A percentile compares a stretch with the other conserved stretches of the same genome.
phyloP scores from a whole-genome alignment of 2,888 invertebrate species.

The Hypomecis punctinalis region DNA sequence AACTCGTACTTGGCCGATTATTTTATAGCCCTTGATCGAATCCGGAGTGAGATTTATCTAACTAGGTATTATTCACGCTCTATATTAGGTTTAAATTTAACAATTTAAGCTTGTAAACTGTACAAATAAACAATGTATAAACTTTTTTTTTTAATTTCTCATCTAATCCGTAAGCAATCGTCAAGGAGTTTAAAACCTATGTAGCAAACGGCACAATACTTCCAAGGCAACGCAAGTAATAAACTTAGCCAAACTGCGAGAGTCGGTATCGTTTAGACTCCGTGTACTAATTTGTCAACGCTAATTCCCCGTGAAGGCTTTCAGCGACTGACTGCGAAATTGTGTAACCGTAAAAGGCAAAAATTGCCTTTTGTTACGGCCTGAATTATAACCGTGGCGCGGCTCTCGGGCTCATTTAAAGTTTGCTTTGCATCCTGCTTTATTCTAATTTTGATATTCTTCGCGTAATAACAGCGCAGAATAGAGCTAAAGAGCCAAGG shows the following conservation, averaged over 20 bases:
- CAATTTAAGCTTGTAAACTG: too few species aligned
- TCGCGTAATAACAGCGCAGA: not conserved
- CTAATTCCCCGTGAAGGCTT: slow-evolving; percentile 45
- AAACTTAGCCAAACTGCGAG: slow-evolving; percentile 22
- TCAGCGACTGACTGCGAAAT: slow-evolving; percentile 37
- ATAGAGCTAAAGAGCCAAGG: not conserved
- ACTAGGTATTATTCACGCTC: too few species aligned
- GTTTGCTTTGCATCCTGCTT: slow-evolving; percentile 7
- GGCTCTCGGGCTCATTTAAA: slow-evolving; percentile 17
- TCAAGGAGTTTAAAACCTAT: slow-evolving; percentile 12
- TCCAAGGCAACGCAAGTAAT: slow-evolving; percentile 24
- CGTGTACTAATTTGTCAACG: slow-evolving; percentile 43
- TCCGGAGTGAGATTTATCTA: too few species aligned
- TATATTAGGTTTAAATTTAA: too few species aligned
- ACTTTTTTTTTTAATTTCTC: not conserved
- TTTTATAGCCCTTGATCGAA: too few species aligned
- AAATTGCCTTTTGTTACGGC: slow-evolving; percentile 27
- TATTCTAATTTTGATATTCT: slow-evolving; percentile 1
- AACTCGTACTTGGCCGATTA: too few species aligned
- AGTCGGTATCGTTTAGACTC: slow-evolving; percentile 30
- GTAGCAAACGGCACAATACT: slow-evolving; percentile 14
- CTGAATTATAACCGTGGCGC: slow-evolving; percentile 43
- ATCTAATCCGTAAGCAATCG: not conserved
- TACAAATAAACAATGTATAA: not conserved
- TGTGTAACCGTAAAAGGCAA: slow-evolving; percentile 32